phyloP scores from a whole-genome alignment of 2,113 vertebrate species.

The Grus americana region DNA sequence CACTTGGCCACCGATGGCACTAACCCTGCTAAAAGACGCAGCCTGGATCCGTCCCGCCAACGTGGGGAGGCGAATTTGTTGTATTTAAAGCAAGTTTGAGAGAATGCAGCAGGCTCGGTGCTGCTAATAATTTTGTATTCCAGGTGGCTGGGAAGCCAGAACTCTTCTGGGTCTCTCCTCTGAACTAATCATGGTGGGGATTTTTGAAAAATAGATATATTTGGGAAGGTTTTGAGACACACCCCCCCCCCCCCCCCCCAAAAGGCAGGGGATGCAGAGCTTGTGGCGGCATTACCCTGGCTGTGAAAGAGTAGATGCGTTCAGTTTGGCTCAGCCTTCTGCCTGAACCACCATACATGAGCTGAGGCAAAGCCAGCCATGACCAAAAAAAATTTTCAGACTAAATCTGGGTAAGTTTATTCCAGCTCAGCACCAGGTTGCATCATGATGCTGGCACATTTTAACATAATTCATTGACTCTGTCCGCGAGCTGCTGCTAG shows the following conservation, averaged over 20 bases:
- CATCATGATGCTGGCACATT: fast-evolving
- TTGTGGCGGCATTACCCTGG: fast-evolving
- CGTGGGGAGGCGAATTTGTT: neutral
- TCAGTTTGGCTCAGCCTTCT: neutral
- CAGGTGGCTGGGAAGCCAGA: neutral
- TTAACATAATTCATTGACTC: neutral
- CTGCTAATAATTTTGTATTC: neutral
- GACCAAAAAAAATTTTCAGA: neutral
- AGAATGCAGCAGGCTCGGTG: neutral
- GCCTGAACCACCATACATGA: too few species aligned
- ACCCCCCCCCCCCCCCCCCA: too few species aligned
- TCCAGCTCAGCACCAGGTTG: neutral
- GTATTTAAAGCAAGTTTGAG: neutral
- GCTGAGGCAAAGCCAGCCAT: neutral
- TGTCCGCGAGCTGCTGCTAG: neutral
- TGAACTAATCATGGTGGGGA: fast-evolving
- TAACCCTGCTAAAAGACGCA: neutral
- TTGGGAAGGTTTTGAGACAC: neutral
- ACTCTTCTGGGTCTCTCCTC: too few species aligned
- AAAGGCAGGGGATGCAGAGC: neutral
- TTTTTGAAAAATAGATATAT: fast-evolving
- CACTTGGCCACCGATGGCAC: neutral
- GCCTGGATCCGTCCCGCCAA: fast-evolving
- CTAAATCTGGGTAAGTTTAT: too few species aligned
- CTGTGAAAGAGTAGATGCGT: too few species aligned